Evolutionary conservation across 2,888 invertebrate genomes (phyloP), one percentile per base, ranked within the genome.

Genomic region (Spilarctia lutea): DNA sequence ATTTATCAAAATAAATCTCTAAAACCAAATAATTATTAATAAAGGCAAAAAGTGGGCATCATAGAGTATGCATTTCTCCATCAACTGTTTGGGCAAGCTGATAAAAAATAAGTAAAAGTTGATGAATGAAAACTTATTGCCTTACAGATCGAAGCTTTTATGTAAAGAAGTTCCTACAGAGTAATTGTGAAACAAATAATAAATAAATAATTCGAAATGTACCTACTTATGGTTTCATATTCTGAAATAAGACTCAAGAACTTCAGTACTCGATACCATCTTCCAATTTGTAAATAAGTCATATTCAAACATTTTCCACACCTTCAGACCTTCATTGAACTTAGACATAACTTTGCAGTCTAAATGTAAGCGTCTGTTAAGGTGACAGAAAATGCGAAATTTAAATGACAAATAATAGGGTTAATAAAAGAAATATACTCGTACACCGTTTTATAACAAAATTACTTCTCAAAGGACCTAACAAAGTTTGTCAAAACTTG

Each of bases 171-270:
- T 20, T 68, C 8, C 20, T 30, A 52, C 16, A 68, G 13, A 30
- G 42, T 60, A 39, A 27, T 70, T 63, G 27, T 30, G n/a, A 39
- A 39, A 33, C 16, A 35, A 69, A 33, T n/a, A 69, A 69, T 70
- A 27, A 35, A 24, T 60, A 39, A 1, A 13, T 42, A 8, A 60
- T 75, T 79, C 71, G 30, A 63, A 68, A 81, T 79, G 76, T 71
- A 75, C 74, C 74, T 67, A 79, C 74, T 75, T 67, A 79, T 67
- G 68, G 76, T 74, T 81, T 72, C 33, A 60, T 69, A 67, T 75
- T 75, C 67, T 72, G 72, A 71, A 79, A 76, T 71, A 63, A n/a
- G 72, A 71, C 80, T 75, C 56, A 72, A 80, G 72, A 75, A 75
- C 69, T 68, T 75, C 52, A 75, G 70, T 71, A 75, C 67, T 60